Conservation (phyloP, 2,113 vertebrate species). For the mouse (Mus musculus) region GRCm39 chr13:75989001-75989500, state of each 20-base stretch:
- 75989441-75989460: neutral
- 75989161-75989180: neutral
- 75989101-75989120: neutral
- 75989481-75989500: neutral
- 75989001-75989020: neutral
- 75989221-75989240: neutral
- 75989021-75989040: neutral
- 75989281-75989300: neutral
- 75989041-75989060: too few relatives aligned
- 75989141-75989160: neutral
- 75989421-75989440: too few relatives aligned
- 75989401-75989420: neutral
- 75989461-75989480: neutral
- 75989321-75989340: too few relatives aligned
- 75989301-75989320: too few relatives aligned
- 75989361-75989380: neutral
- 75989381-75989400: neutral
- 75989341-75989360: neutral
- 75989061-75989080: neutral
- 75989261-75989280: neutral
- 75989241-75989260: neutral
- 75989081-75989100: neutral
- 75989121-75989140: neutral
- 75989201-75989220: neutral
- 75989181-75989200: neutral